Percentiles rank a stretch among this genome's conserved stretches.
Evolutionary conservation across 2,797 vertebrate species (phyloP).

Genomic region (Borostomias antarcticus): DNA sequence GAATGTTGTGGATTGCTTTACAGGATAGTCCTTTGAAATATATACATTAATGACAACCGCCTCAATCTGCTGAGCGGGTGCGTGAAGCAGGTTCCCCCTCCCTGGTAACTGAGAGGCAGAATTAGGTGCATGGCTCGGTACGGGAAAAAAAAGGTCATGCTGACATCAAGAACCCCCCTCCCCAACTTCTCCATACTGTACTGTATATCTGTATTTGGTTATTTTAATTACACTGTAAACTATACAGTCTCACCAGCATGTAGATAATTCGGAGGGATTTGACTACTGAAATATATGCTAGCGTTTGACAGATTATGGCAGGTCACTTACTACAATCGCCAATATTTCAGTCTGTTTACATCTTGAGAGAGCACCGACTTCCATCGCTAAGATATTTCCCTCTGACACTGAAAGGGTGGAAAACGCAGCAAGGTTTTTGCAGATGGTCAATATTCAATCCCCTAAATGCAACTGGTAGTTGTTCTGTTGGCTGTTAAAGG

Average conservation of each 20-base stretch:
- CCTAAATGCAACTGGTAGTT: slow-evolving; percentile 88
- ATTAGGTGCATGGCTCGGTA: slow-evolving; percentile 52
- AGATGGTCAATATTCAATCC: slow-evolving; percentile 93
- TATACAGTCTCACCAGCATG: no score
- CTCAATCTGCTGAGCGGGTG: slow-evolving; percentile 75
- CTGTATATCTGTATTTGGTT: slow-evolving; percentile 38
- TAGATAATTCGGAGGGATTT: no score
- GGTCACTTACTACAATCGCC: not conserved
- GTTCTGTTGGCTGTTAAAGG: slow-evolving; percentile 84
- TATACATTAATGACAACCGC: slow-evolving; percentile 84
- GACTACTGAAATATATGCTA: no score
- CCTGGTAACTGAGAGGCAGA: slow-evolving; percentile 51
- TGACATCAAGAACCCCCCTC: slow-evolving; percentile 58
- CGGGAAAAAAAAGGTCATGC: slow-evolving; percentile 55
- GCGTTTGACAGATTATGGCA: no score
- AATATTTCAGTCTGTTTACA: not conserved
- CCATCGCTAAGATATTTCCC: slow-evolving; percentile 25
- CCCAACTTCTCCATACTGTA: slow-evolving; percentile 50
- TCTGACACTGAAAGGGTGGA: slow-evolving; percentile 46
- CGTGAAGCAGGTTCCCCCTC: slow-evolving; percentile 65
- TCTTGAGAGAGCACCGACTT: slow-evolving; percentile 13
- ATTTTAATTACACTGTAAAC: slow-evolving; percentile 22
- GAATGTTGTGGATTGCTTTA: slow-evolving; percentile 84
- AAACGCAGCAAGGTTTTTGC: slow-evolving; percentile 73
- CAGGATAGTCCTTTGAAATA: slow-evolving; percentile 87